Conservation (phyloP, 2,113 vertebrate species). For the Tretioscincus oriximinensis region DNA sequence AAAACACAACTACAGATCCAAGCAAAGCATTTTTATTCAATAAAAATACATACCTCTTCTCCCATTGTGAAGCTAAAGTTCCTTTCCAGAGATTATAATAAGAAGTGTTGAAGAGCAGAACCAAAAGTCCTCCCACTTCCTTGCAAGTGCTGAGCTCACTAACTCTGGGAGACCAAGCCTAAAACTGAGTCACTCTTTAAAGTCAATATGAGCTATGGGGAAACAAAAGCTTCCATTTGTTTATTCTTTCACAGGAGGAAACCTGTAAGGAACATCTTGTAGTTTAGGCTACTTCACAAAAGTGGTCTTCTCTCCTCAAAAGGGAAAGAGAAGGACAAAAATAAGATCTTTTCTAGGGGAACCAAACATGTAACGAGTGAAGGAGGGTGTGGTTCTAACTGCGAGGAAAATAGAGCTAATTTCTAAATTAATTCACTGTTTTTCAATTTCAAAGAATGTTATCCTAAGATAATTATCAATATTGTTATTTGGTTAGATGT, state of each 20-base stretch:
- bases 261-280: conserved; percentile 65
- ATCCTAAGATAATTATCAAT: conserved; percentile 12
- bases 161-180: conserved; percentile 73
- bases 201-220: conserved; percentile 70
- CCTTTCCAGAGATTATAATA: conserved; percentile 65
- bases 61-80: conserved; percentile 76
- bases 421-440: neutral
- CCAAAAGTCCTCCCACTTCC: conserved; percentile 76
- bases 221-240: conserved; percentile 80
- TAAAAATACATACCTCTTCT: conserved; percentile 78
- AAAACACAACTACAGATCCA: conserved; percentile 28
- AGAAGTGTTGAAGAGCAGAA: conserved; percentile 66
- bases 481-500: conserved; percentile 13
- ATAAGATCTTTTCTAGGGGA: neutral
- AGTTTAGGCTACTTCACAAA: conserved; percentile 62
- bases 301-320: conserved; percentile 63
- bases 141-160: conserved; percentile 69
- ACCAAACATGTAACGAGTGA: neutral
- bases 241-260: conserved; percentile 79
- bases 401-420: neutral
- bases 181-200: conserved; percentile 76
- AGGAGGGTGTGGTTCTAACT: neutral
- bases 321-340: neutral
- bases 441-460: conserved; percentile 1
- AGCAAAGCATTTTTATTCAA: neutral